Evolutionary conservation across 2,797 vertebrate species (phyloP).

Genomic region (Chaetodon trifasciatus): DNA sequence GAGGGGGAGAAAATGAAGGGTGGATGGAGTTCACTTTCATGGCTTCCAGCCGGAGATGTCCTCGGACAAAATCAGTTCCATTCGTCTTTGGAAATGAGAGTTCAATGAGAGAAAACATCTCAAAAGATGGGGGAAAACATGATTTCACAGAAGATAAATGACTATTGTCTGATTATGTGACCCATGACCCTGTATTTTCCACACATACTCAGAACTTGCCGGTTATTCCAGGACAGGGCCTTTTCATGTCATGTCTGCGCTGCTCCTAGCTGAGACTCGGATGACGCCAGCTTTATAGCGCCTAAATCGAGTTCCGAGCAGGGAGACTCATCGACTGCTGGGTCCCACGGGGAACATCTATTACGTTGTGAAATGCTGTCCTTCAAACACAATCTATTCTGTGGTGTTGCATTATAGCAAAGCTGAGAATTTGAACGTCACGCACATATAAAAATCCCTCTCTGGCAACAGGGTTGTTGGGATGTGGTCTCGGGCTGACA

Average conservation of each 20-base stretch:
- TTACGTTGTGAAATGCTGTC: conserved; percentile 82
- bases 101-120: conserved; percentile 56
- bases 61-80: conserved; percentile 69
- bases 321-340: conserved; percentile 70
- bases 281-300: conserved; percentile 73
- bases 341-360: conserved; percentile 80
- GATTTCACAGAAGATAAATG: conserved; percentile 66
- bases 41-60: conserved; percentile 63
- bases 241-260: conserved; percentile 58
- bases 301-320: conserved; percentile 64
- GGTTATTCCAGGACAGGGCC: conserved; percentile 64
- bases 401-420: conserved; percentile 77
- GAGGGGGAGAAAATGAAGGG: conserved; percentile 43
- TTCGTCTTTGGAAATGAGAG: conserved; percentile 60
- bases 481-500: conserved; percentile 81
- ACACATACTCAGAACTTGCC: conserved; percentile 36
- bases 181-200: conserved; percentile 70
- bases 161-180: conserved; percentile 69
- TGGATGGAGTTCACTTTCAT: conserved; percentile 72
- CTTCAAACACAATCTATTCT: conserved; percentile 79
- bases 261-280: conserved; percentile 51
- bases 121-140: conserved; percentile 50
- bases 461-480: conserved; percentile 76
- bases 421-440: conserved; percentile 74
- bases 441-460: conserved; percentile 62